phyloP scores from a whole-genome alignment of 2,113 vertebrate genomes.

The Ptyas mucosa region DNA sequence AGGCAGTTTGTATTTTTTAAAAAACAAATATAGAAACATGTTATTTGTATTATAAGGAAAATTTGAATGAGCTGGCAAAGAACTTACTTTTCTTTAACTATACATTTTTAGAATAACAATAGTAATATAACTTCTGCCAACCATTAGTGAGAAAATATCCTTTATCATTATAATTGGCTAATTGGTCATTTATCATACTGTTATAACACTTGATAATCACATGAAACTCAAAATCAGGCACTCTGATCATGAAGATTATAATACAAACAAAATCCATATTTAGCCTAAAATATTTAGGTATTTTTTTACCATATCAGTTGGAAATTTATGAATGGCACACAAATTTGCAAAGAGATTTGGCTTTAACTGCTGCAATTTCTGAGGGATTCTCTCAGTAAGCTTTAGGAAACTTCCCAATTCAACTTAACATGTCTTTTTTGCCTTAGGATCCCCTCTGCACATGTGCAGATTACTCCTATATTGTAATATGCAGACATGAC shows the following conservation, averaged over 20 bases:
- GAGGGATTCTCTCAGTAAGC: neutral
- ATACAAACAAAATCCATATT: neutral
- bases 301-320: neutral
- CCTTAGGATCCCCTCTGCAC: neutral
- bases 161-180: neutral
- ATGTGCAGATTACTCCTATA: neutral
- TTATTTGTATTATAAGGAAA: neutral
- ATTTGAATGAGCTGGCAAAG: neutral
- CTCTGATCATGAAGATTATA: neutral
- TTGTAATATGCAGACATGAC: neutral
- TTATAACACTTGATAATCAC: neutral
- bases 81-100: neutral
- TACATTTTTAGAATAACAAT: neutral
- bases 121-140: neutral
- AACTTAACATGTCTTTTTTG: neutral
- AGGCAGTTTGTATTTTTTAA: neutral
- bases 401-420: neutral
- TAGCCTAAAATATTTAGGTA: neutral
- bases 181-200: neutral
- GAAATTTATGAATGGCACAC: neutral
- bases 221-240: neutral
- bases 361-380: neutral
- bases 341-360: neutral
- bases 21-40: neutral
- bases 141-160: neutral